These are phyloP conservation scores for Sesia apiformis DNA, from an alignment of 2,888 invertebrate species.

Conservation along the genomic window DNA sequence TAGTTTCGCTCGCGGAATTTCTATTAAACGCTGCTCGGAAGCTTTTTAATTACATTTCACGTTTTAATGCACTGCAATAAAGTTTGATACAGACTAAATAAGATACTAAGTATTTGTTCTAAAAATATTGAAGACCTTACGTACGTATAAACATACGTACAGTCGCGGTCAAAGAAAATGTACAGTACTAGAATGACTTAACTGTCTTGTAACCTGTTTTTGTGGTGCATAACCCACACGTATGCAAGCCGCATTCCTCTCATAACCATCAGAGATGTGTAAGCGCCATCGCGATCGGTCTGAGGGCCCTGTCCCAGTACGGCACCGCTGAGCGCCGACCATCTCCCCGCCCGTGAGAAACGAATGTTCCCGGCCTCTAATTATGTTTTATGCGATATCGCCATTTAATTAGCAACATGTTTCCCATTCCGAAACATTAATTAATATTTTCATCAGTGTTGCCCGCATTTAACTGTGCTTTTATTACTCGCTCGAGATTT, in stretches of 20 bases:
- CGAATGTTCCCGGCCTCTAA: conserved; percentile 67
- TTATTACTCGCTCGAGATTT: conserved; percentile 70
- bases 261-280: conserved; percentile 34
- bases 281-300: conserved; percentile 6
- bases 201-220: conserved; percentile 52
- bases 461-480: conserved; percentile 70
- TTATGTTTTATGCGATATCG: conserved; percentile 73
- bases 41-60: no score
- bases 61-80: no score
- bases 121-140: no score
- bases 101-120: no score
- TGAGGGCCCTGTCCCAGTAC: conserved; percentile 12
- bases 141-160: conserved; percentile 14
- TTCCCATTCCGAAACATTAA: conserved; percentile 72
- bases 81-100: not conserved
- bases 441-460: conserved; percentile 73
- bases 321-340: conserved; percentile 13
- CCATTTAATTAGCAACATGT: conserved; percentile 74
- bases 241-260: conserved; percentile 50
- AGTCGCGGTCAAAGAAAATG: conserved; percentile 33
- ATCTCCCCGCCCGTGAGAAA: conserved; percentile 59
- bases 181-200: conserved; percentile 25
- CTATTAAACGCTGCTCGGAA: conserved; percentile 35
- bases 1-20: conserved; percentile 59
- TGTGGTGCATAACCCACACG: conserved; percentile 19